Percentiles rank a stretch among this genome's conserved stretches.
These are phyloP conservation scores for Valencia hispanica DNA, from an alignment of 2,797 vertebrate species.

Conservation along the genomic window DNA sequence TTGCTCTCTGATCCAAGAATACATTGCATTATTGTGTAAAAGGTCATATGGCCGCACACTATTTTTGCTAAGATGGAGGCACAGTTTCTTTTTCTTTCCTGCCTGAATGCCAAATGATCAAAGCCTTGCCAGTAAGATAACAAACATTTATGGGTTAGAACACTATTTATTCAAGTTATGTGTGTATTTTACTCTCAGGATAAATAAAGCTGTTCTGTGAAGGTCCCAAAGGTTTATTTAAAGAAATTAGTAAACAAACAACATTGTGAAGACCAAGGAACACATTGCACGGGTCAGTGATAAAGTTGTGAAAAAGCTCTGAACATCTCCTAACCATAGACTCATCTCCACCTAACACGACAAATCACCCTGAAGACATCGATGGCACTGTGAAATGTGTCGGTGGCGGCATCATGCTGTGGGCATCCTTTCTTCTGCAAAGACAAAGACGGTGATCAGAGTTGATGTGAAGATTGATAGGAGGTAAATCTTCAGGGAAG, in stretches of 20 bases:
- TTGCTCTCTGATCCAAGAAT: slow-evolving; percentile 63
- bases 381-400: background rate
- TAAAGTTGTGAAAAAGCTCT: background rate
- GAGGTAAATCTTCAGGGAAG: background rate
- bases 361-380: background rate
- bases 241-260: background rate
- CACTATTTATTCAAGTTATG: background rate
- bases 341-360: background rate
- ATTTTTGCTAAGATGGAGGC: slow-evolving; percentile 22
- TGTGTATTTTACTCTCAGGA: background rate
- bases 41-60: slow-evolving; percentile 49
- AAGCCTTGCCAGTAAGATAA: slow-evolving; percentile 7
- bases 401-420: background rate
- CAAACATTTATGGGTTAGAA: background rate
- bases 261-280: background rate
- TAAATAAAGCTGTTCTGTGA: background rate
- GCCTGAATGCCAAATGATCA: slow-evolving; percentile 53
- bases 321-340: background rate
- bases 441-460: background rate
- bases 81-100: slow-evolving; percentile 35
- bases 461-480: background rate
- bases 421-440: background rate
- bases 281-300: background rate
- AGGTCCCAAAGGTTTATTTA: background rate
- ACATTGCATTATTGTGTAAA: slow-evolving; percentile 47